A percentile compares a stretch with the other conserved stretches of the same genome.
phyloP scores from a whole-genome alignment of 1,140 invertebrate genomes.

The Heliconius eleuchia region DNA sequence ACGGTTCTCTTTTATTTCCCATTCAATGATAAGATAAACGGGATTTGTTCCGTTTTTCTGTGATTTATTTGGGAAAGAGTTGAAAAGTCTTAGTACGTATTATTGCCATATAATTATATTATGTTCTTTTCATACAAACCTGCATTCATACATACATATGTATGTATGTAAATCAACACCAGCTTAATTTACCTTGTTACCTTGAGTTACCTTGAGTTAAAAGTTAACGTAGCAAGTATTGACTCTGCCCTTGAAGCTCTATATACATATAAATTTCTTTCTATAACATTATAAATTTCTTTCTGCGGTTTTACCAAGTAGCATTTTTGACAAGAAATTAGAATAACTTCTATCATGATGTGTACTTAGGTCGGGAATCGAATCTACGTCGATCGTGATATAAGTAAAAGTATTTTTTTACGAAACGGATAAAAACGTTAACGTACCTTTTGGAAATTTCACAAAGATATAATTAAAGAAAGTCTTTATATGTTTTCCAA shows the following conservation, averaged over 20 bases:
- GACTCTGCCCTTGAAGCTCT: not conserved
- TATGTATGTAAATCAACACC: not conserved
- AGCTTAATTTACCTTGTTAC: no score
- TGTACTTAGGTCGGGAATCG: no score
- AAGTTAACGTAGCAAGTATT: not conserved
- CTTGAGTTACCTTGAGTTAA: not conserved
- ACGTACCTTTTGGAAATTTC: no score
- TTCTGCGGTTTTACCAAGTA: not conserved
- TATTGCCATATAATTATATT: no score
- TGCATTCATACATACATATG: no score
- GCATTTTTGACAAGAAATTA: not conserved
- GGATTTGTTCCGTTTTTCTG: not conserved
- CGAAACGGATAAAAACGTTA: no score
- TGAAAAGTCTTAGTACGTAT: no score
- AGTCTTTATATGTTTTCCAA: no score
- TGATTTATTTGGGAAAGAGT: not conserved
- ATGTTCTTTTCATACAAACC: no score
- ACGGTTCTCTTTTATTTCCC: not conserved
- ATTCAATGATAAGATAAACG: not conserved
- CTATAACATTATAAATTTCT: not conserved
- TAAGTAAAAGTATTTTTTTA: no score
- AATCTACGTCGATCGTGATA: no score
- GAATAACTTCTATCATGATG: not conserved
- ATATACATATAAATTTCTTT: not conserved
- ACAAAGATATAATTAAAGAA: no score